Base-by-base conservation (phyloP, 2,888 invertebrate species). In the Lathronympha strigana region DNA sequence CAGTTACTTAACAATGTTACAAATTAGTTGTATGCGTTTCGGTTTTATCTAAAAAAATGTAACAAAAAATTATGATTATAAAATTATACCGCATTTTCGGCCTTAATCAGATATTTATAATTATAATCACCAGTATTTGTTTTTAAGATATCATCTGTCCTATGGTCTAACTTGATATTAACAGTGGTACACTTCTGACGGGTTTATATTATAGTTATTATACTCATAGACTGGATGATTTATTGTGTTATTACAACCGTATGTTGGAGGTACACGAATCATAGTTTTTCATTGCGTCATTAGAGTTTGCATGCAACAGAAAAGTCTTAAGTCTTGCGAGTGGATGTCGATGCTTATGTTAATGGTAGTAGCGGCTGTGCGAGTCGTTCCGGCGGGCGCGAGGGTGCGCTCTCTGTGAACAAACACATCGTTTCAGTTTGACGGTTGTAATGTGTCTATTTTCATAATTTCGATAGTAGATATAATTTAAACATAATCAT, bases 401-500 rank as follows among this genome's bases (percentile, higher is more conserved):
- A 19, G 45, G 45, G 4, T 13, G 47, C 47, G 47, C 47, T 47
- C n/a, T 47, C 47, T 47, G 23, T 23, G 1, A n/a, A 47, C n/a
- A 47, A n/a, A 47, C n/a, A 47, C 47, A 5, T 2, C n/a, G 23
- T 47, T 23, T 9, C 5, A 11, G 47, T 43, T 9, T 6, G 8
- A 19, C n/a, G 4, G 33, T 33, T 9, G 38, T n/a, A n/a, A n/a
- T n/a, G n/a, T n/a, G n/a, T n/a, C n/a, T n/a, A n/a, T n/a, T n/a
- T n/a, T n/a, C n/a, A n/a, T n/a, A n/a, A n/a, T n/a, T n/a, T n/a
- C n/a, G n/a, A n/a, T n/a, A n/a, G n/a, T n/a, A n/a, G n/a, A n/a
- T n/a, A n/a, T n/a, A n/a, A n/a, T n/a, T n/a, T n/a, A n/a, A n/a
- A n/a, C n/a, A n/a, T n/a, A n/a, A n/a, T n/a, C n/a, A n/a, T n/a